Conservation (phyloP, 2,888 invertebrate species). For the Drosophila pseudotalamancana region DNA sequence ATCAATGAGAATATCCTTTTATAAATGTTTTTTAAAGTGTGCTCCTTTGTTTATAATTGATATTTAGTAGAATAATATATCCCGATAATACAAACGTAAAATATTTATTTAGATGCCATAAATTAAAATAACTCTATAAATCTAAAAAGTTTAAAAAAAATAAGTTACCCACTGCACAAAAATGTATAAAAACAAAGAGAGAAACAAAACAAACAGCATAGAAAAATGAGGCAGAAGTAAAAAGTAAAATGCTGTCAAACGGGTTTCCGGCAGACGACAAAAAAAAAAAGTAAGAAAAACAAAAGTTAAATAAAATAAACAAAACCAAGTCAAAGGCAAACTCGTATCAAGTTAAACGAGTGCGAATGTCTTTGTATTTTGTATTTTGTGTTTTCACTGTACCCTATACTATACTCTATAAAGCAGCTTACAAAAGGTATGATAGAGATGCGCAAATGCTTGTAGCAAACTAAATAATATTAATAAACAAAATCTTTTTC, state of each 20-base stretch:
- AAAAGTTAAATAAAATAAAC: slow-evolving; percentile 28
- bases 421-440: background rate
- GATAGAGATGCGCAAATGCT: background rate
- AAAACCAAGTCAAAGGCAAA: slow-evolving; percentile 25
- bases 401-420: background rate
- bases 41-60: too few species aligned
- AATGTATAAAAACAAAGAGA: background rate
- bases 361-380: slow-evolving; percentile 6
- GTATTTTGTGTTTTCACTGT: slow-evolving; percentile 14
- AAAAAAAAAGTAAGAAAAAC: slow-evolving; percentile 4
- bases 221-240: slow-evolving; percentile 16
- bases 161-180: too few species aligned
- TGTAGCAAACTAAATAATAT: background rate
- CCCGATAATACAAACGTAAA: too few species aligned
- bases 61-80: too few species aligned
- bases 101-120: too few species aligned
- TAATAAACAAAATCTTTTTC: background rate
- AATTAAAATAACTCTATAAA: background rate
- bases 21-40: too few species aligned
- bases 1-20: too few species aligned
- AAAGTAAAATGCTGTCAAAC: slow-evolving; percentile 57
- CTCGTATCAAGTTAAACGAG: slow-evolving; percentile 38
- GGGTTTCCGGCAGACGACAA: slow-evolving; percentile 32
- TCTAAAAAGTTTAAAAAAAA: background rate
- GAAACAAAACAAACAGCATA: background rate